A percentile compares a stretch with the other conserved stretches of the same genome.
Evolutionary conservation across 2,797 vertebrate genomes (phyloP).

Genomic region (Tauraco hartlaubi): DNA sequence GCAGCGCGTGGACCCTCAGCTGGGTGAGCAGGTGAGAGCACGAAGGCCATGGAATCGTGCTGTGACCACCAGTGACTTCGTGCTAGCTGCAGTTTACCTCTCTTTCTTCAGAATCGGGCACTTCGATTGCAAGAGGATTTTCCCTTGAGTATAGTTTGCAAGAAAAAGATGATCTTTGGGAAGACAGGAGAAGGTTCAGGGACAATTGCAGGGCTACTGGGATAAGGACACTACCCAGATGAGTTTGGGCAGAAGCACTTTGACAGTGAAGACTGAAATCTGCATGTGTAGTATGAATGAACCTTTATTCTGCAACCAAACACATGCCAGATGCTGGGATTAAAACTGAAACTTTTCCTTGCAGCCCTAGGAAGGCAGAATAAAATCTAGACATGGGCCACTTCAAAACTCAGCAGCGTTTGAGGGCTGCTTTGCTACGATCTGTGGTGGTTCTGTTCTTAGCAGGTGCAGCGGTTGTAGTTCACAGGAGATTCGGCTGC

Average conservation of each 20-base stretch:
- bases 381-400: background rate
- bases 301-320: background rate
- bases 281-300: background rate
- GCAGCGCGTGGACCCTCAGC: background rate
- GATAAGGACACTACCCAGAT: background rate
- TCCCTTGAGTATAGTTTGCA: background rate
- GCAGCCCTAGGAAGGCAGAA: background rate
- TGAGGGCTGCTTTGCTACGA: background rate
- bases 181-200: background rate
- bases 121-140: background rate
- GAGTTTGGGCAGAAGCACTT: background rate
- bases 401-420: background rate
- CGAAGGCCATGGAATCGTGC: rapidly evolving
- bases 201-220: rapidly evolving
- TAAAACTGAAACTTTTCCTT: background rate
- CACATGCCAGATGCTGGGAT: background rate
- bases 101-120: background rate
- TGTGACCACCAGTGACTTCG: background rate
- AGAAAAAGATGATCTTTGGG: background rate
- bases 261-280: background rate
- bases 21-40: background rate
- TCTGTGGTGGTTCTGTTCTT: background rate
- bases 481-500: background rate
- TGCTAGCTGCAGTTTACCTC: background rate
- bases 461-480: background rate